Base-by-base conservation (phyloP, 2,797 vertebrate genomes). In the Sebastes hubbsi region DNA sequence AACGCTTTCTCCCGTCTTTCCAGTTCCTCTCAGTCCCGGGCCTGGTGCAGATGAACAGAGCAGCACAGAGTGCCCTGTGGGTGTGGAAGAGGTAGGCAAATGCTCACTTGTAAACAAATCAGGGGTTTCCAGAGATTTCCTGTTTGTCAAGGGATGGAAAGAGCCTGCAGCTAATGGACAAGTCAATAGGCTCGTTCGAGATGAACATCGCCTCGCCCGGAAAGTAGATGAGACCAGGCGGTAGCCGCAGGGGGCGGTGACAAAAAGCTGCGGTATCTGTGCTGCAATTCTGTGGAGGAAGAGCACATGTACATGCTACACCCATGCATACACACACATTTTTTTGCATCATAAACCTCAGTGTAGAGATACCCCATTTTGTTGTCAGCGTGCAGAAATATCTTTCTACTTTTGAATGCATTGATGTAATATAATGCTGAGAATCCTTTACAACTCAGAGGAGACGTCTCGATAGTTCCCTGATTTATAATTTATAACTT, bases 31-130 rank as follows among this genome's bases (percentile, higher is more conserved):
- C 25, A 81, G 25, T 73, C 54, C 61, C 16, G 10, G 34, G 36
- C 72, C 59, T 9, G 32, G 18, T 36, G 63, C 25, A 71, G 52
- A 77, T 69, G 84, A 87, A 22, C 75, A 68, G 24, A 71, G 42
- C 36, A 56, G 58, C 58, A 59, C 12, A 16, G 24, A 11, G 62
- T 68, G 8, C 60, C 70, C 5, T 55, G 49, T 91, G 2, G 82
- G 90, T 22, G 84, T 96, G 76, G 89, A 95, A 80, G 96, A 98
- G 93, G 97, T 97, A 91, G 16, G 84, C 38, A 88, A 68, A 80
- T 64, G 10, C 27, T n/a, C 56, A 56, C 65, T 42, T 8, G 6
- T 65, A 67, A 83, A 81, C 82, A 83, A 83, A 75, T 67, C 1
- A 36, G 24, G 71, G 52, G 30, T 81, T 75, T 29, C 13, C 66